Evolutionary conservation across 2,888 invertebrate species (phyloP), one percentile per base, ranked within the genome.

Genomic region (Sarcophaga caerulescens): DNA sequence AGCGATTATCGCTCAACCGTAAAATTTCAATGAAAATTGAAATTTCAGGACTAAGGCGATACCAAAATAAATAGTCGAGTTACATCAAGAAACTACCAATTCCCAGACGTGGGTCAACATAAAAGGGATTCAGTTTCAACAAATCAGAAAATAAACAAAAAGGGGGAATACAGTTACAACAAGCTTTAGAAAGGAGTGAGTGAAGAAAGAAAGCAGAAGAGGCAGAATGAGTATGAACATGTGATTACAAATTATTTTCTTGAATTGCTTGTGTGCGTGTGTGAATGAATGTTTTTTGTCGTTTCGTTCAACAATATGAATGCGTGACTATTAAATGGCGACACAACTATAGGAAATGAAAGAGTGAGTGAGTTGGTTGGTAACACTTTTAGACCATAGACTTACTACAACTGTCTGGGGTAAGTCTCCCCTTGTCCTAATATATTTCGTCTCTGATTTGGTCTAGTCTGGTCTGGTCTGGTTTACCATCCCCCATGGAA

Each of bases 391-490:
- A n/a, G n/a, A 0, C 45, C 3, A 4, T 10, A 66, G 66, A 44
- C 70, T 57, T 65, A 52, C 75, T 65, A 57, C 25, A 44, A 84
- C 45, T 75, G 83, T 79, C 83, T 84, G 70, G 70, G 47, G 47
- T 79, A 59, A 80, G 80, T 84, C 80, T 84, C 75, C 80, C 80
- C 79, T 75, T 62, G 75, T 84, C 70, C 70, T 65, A 60, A 21
- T 21, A 60, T 52, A 69, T 52, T 52, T 23, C 21, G 57, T 52
- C 35, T 66, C 14, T 68, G 68, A 44, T 68, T 68, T 60, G 10
- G 70, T 76, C 75, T 80, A 45, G 57, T 76, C 76, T 35, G 35
- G 35, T 35, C 1, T 80, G 23, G 44, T 76, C 76, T 66, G 66
- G 66, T 66, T 76, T 57, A 21, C 66, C 44, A 65, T 76, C 60